Conservation (phyloP, 2,888 invertebrate species). For the Noctua janthe region DNA sequence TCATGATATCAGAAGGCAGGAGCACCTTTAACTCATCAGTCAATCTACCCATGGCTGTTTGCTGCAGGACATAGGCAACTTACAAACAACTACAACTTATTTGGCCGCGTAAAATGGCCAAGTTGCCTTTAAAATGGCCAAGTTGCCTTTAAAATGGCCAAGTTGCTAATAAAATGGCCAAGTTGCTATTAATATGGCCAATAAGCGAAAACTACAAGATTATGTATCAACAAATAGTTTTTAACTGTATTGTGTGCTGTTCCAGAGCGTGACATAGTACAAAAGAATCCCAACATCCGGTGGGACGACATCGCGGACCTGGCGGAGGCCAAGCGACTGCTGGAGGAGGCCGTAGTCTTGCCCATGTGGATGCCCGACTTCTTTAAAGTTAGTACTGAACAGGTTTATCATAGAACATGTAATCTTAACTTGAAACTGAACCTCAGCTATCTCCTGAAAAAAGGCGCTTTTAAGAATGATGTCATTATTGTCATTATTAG, state of each 20-base stretch:
- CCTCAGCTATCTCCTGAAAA: not conserved
- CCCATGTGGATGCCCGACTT: constrained; percentile 99
- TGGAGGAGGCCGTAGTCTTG: constrained; percentile 99
- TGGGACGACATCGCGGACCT: constrained; percentile 99
- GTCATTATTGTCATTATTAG: not conserved
- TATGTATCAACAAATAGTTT: not conserved
- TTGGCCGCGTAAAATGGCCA: no score
- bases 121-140: no score
- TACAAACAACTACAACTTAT: no score
- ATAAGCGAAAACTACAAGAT: no score
- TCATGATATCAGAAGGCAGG: not conserved
- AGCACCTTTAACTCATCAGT: not conserved
- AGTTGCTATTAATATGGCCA: no score
- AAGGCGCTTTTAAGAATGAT: not conserved
- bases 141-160: no score
- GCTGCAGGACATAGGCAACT: no score
- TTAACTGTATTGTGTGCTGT: constrained; percentile 48
- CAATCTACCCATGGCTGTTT: no score
- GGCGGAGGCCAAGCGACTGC: constrained; percentile 95
- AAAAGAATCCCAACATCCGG: constrained; percentile 98
- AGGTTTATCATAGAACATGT: not conserved
- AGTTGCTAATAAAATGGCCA: no score
- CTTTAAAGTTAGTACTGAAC: constrained; percentile 93
- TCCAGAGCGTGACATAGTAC: constrained; percentile 98
- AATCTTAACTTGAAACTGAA: not conserved